phyloP scores from a whole-genome alignment of 2,797 vertebrate species.

The Danio choprae region DNA sequence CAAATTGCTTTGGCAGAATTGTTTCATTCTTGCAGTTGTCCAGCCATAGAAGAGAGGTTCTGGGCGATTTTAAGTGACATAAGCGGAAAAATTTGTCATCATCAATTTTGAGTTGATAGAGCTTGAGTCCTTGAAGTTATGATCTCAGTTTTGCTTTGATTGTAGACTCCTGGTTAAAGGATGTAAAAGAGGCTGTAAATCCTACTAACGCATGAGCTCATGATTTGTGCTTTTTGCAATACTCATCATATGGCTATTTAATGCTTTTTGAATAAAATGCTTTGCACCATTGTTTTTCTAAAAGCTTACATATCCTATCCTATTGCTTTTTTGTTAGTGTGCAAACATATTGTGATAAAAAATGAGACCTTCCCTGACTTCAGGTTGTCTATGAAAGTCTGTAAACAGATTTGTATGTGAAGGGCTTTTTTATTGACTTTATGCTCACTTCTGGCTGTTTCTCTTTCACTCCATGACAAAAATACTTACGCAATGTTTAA shows the following conservation, averaged over 20 bases:
- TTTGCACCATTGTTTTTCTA: conserved; percentile 1
- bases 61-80: conserved; percentile 65
- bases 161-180: conserved; percentile 54
- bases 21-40: conserved; percentile 23
- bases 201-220: not conserved
- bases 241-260: not conserved
- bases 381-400: too few relatives aligned
- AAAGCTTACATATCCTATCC: not conserved
- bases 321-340: too few relatives aligned
- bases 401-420: too few relatives aligned
- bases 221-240: not conserved
- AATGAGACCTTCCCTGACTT: too few relatives aligned
- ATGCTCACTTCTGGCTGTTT: too few relatives aligned
- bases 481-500: too few relatives aligned
- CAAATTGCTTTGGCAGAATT: conserved; percentile 50
- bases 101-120: conserved; percentile 53
- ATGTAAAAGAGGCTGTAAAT: not conserved
- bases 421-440: too few relatives aligned
- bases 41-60: conserved; percentile 27
- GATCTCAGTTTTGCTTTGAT: conserved; percentile 55
- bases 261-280: not conserved
- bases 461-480: too few relatives aligned
- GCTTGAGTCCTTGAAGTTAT: conserved; percentile 39
- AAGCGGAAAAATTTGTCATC: conserved; percentile 62
- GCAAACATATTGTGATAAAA: too few relatives aligned